Evolutionary conservation across 2,888 invertebrate genomes (phyloP).

Genomic region (Rosalia funebris): DNA sequence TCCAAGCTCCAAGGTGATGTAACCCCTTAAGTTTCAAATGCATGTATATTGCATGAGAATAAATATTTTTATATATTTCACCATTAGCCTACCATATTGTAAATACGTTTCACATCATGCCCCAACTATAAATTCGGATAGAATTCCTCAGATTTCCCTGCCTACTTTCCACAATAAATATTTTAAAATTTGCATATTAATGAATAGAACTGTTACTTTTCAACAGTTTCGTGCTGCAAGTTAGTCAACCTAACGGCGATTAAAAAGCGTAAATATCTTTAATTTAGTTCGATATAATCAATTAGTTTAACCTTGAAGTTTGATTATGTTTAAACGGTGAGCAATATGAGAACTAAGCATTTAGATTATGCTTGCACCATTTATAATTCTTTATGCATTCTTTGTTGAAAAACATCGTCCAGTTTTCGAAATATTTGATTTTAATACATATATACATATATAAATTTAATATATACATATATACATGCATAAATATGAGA

Average conservation of each 20-base stretch:
- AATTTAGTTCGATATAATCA: background rate
- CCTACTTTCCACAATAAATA: slow-evolving; percentile 14
- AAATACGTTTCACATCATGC: no score
- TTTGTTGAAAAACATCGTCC: no score
- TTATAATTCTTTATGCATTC: no score
- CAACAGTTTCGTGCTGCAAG: background rate
- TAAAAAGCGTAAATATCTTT: background rate
- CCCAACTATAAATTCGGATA: background rate
- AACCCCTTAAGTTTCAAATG: no score
- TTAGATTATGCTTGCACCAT: no score
- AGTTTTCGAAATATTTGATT: background rate
- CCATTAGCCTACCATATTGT: no score
- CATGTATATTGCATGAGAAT: no score
- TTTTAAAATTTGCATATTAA: slow-evolving; percentile 9
- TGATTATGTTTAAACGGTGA: no score
- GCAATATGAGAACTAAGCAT: no score
- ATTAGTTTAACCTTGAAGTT: no score
- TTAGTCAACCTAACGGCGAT: background rate
- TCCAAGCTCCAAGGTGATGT: no score
- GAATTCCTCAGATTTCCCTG: slow-evolving; percentile 6
- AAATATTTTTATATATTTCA: no score
- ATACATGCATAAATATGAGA: background rate
- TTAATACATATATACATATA: background rate
- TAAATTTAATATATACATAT: background rate
- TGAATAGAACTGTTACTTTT: background rate